These are phyloP conservation scores for Caenorhabditis inopinata DNA, from an alignment of 1,140 invertebrate genomes.

Conservation along the genomic window DNA sequence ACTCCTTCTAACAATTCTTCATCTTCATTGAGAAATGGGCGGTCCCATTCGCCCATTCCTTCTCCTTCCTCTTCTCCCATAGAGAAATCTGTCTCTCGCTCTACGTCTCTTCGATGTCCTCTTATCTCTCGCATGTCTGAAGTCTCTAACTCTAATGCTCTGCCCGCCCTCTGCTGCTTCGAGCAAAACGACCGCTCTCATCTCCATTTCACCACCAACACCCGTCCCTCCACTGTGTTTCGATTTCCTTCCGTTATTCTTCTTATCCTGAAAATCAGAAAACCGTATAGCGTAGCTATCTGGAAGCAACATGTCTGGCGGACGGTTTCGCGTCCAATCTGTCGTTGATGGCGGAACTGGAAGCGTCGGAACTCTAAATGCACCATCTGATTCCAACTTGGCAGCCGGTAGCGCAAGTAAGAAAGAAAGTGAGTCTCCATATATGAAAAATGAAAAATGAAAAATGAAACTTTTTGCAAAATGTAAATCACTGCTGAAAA, in stretches of 20 bases:
- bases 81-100: constrained; percentile 5
- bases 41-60: background rate
- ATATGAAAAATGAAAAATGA: background rate
- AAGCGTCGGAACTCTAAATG: constrained; percentile 8
- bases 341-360: background rate
- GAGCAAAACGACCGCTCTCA: constrained; percentile 23
- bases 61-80: background rate
- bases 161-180: constrained; percentile 25
- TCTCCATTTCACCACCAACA: constrained; percentile 21
- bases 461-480: background rate
- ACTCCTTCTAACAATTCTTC: constrained; percentile 23
- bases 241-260: constrained; percentile 8
- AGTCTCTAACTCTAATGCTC: constrained; percentile 20
- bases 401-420: background rate
- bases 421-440: constrained; percentile 8
- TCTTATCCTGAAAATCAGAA: background rate
- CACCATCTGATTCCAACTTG: background rate
- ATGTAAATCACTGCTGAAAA: too few relatives aligned
- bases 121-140: background rate
- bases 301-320: background rate
- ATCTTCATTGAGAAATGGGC: background rate
- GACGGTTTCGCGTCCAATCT: constrained; percentile 32
- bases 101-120: background rate
- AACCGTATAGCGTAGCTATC: too few relatives aligned
- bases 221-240: background rate